A percentile compares a stretch with the other conserved stretches of the same genome.
Conservation (phyloP, 1,140 invertebrate genomes). For the Euwallacea similis region DNA sequence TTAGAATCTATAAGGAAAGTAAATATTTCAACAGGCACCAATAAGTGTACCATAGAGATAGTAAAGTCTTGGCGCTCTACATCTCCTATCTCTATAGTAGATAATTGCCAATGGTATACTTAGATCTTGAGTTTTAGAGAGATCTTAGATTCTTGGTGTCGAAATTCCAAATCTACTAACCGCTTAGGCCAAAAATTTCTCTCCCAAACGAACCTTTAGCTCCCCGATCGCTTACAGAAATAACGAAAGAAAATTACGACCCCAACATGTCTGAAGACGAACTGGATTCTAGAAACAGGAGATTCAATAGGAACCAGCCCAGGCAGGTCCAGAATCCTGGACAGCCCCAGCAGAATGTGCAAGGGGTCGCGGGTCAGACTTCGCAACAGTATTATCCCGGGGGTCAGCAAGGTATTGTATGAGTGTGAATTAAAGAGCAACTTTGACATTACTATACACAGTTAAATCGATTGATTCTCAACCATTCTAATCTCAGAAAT, state of each 20-base stretch:
- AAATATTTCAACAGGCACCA: too few relatives aligned
- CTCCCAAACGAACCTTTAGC: constrained; percentile 46
- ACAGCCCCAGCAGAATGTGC: constrained; percentile 53
- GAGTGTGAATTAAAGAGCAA: neutral
- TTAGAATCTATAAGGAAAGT: too few relatives aligned
- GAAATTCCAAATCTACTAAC: constrained; percentile 46
- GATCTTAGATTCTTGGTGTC: constrained; percentile 43
- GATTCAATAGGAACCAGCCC: constrained; percentile 59
- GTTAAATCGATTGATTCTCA: too few relatives aligned
- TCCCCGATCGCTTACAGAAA: constrained; percentile 69
- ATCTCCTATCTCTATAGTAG: too few relatives aligned
- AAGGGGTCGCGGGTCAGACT: constrained; percentile 25
- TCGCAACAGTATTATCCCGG: constrained; percentile 42
- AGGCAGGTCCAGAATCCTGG: constrained; percentile 54
- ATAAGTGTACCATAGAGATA: too few relatives aligned
- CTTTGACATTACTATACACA: too few relatives aligned
- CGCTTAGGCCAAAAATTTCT: constrained; percentile 45
- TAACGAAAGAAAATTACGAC: constrained; percentile 80
- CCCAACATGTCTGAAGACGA: constrained; percentile 61
- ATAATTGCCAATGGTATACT: too few relatives aligned
- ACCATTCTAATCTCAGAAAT: too few relatives aligned
- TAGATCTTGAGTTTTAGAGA: constrained; percentile 8
- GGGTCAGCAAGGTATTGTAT: constrained; percentile 36
- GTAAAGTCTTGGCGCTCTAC: too few relatives aligned
- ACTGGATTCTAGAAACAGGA: constrained; percentile 54